Conservation (phyloP, 2,888 invertebrate species). For the Carcina quercana region DNA sequence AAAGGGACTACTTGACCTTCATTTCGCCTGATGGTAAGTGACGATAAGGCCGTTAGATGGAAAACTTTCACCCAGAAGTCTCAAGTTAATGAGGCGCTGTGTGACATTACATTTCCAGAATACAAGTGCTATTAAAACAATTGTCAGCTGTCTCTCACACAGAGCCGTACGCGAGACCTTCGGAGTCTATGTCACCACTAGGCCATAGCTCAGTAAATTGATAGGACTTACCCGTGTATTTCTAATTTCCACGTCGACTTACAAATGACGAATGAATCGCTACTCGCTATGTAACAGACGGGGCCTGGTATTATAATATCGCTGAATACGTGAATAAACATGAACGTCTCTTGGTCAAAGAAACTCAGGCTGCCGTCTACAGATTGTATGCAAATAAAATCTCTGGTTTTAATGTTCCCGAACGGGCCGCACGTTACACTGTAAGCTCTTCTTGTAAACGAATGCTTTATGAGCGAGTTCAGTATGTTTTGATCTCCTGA, state of each 20-base stretch:
- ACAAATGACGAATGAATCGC: slow-evolving; percentile 89
- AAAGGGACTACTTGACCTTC: too few species aligned
- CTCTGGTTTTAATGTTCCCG: slow-evolving; percentile 86
- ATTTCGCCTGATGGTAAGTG: too few species aligned
- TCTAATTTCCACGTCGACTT: slow-evolving; percentile 89
- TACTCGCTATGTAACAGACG: slow-evolving; percentile 84
- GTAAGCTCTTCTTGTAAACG: slow-evolving; percentile 83
- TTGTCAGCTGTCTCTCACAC: too few species aligned
- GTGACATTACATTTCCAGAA: too few species aligned
- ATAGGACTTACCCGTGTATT: slow-evolving; percentile 82
- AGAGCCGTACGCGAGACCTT: too few species aligned
- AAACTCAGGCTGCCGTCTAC: slow-evolving; percentile 92
- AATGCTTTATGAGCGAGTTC: slow-evolving; percentile 85
- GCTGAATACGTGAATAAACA: slow-evolving; percentile 87
- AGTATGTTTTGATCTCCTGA: slow-evolving; percentile 82
- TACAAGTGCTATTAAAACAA: too few species aligned
- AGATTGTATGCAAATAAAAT: slow-evolving; percentile 93
- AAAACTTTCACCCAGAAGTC: too few species aligned
- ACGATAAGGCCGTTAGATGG: too few species aligned
- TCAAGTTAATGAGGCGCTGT: too few species aligned
- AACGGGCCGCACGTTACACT: slow-evolving; percentile 89
- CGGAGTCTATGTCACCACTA: not conserved
- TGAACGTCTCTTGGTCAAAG: slow-evolving; percentile 94
- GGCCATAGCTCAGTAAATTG: not conserved
- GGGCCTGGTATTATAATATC: slow-evolving; percentile 89